Conservation (phyloP, 2,888 invertebrate genomes). For the Bombyx huttoni region DNA sequence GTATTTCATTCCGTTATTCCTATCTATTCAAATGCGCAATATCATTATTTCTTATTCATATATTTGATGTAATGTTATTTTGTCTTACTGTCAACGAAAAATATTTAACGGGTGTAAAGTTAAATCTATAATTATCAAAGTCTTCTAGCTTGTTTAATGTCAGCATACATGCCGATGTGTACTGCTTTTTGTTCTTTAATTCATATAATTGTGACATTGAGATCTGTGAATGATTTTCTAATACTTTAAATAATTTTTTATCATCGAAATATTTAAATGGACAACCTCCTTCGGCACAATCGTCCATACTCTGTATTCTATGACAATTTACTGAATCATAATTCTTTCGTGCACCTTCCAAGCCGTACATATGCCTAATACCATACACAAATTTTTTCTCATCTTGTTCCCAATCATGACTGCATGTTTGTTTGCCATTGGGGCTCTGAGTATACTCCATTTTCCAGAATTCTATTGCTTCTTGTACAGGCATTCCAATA, state of each 20-base stretch:
- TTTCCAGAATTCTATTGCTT: constrained; percentile 77
- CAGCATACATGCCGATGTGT: constrained; percentile 37
- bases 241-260: constrained; percentile 36
- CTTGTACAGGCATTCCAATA: constrained; percentile 76
- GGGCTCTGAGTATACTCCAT: constrained; percentile 72
- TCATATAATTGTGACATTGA: constrained; percentile 36
- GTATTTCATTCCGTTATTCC: too few species aligned
- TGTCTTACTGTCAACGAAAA: constrained; percentile 22
- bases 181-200: constrained; percentile 27
- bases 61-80: background rate
- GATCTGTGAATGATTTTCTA: constrained; percentile 25
- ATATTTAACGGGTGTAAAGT: constrained; percentile 55
- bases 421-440: constrained; percentile 57
- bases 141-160: constrained; percentile 20
- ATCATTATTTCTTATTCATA: background rate
- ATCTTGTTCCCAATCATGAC: constrained; percentile 76
- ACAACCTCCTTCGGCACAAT: constrained; percentile 74
- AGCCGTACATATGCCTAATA: constrained; percentile 80
- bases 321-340: constrained; percentile 74
- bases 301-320: constrained; percentile 68
- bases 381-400: constrained; percentile 76
- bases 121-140: constrained; percentile 40
- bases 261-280: constrained; percentile 74
- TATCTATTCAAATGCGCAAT: too few species aligned
- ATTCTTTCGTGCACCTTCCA: constrained; percentile 76